Base-by-base conservation (phyloP, 1,140 invertebrate genomes). In the Hyles euphorbiae region DNA sequence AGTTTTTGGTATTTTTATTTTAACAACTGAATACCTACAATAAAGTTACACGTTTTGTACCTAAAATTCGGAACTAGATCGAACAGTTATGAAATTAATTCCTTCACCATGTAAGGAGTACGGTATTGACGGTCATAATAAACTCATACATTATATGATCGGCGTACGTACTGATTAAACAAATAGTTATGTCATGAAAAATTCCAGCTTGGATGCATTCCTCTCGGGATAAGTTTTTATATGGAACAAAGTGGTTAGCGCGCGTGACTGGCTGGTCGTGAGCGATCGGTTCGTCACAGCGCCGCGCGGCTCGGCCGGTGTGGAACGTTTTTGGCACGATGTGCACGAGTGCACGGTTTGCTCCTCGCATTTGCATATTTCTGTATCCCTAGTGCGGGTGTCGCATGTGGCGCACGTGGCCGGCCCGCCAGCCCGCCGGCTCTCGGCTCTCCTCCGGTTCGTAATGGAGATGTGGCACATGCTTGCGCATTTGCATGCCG, bases 311-410 rank as follows among this genome's bases (percentile, higher is more conserved):
- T 4, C 68, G 70, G 78, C 64, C 59, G 59, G 57, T 58, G 56
- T 32, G 58, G 44, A 67, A 65, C 63, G 64, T 69, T 40, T 40
- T 40, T 40, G 36, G 36, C 36, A 40, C 36, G 65, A 67, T 56
- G 55, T 49, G 45, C 50, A 56, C 56, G 67, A 62, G 69, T 72
- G 68, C 68, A 63, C 67, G 67, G 54, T 61, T 52, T 12, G 56
- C 34, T 66, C 53, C 56, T 63, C 60, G 58, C 61, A 78, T 78
- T 78, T 73, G 60, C 75, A 73, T 78, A 73, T 75, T 73, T 67
- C 63, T 63, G 58, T 63, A 57, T 60, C 59, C 64, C 60, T 53
- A 54, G 48, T 65, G 58, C 54, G 56, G 48, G 50, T 49, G 32
- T 48, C 62, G 67, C 70, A 66, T 64, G 61, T 58, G 46, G 53